Evolutionary conservation across 1,140 invertebrate species (phyloP).

Genomic region (Cyclina sinensis): DNA sequence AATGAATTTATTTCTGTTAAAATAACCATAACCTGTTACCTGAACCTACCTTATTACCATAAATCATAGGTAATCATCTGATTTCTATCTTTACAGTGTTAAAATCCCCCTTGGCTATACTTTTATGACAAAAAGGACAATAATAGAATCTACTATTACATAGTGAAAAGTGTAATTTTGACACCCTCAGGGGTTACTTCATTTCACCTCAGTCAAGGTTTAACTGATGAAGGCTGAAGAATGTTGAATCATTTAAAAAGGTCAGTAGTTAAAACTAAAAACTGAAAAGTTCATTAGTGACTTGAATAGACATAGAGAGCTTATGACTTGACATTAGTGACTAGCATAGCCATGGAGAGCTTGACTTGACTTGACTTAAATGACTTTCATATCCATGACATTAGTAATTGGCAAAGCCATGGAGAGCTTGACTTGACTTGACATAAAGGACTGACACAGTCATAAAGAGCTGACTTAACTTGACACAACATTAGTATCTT

Average conservation of each 20-base stretch:
- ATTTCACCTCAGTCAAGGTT: neutral
- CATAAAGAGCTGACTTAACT: too few relatives aligned
- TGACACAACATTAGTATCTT: too few relatives aligned
- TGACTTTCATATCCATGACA: too few relatives aligned
- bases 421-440: too few relatives aligned
- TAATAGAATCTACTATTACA: conserved; percentile 35
- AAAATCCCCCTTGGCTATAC: neutral
- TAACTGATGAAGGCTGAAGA: neutral
- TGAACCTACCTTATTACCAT: conserved; percentile 17
- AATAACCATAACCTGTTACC: neutral
- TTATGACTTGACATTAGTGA: too few relatives aligned
- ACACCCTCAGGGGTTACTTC: conserved; percentile 1
- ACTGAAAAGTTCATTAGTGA: too few relatives aligned
- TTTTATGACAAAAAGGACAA: conserved; percentile 23
- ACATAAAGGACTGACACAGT: too few relatives aligned
- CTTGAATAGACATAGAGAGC: too few relatives aligned
- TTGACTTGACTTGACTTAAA: too few relatives aligned
- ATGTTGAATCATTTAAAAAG: neutral
- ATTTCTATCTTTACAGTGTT: neutral
- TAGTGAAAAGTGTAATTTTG: conserved; percentile 1
- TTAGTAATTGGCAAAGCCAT: too few relatives aligned
- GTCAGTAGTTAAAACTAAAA: neutral
- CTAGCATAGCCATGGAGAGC: too few relatives aligned
- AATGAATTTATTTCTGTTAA: neutral
- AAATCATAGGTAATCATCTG: conserved; percentile 28